These are phyloP conservation scores for Tautogolabrus adspersus DNA, from an alignment of 2,113 vertebrate genomes.

Conservation along the genomic window DNA sequence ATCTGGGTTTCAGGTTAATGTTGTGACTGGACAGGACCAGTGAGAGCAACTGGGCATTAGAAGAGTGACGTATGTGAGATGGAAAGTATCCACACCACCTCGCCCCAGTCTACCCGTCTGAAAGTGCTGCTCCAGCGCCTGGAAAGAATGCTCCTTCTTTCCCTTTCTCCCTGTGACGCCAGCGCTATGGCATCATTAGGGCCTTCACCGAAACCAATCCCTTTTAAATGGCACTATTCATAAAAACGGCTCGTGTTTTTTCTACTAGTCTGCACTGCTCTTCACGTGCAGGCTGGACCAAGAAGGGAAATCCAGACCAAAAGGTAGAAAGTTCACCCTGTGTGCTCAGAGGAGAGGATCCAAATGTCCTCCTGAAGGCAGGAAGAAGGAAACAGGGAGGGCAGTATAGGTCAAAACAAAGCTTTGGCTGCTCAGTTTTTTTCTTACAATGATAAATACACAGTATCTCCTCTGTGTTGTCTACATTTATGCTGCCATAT, in stretches of 20 bases:
- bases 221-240: conserved; percentile 78
- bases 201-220: conserved; percentile 53
- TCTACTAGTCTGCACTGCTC: conserved; percentile 34
- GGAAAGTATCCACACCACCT: conserved; percentile 67
- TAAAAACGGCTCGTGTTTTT: conserved; percentile 59
- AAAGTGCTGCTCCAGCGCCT: conserved; percentile 66
- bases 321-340: conserved; percentile 32
- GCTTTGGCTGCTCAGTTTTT: too few relatives aligned
- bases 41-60: conserved; percentile 40
- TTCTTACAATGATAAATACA: too few relatives aligned
- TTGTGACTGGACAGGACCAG: conserved; percentile 53
- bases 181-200: conserved; percentile 68
- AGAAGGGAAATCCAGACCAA: conserved; percentile 52
- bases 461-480: too few relatives aligned
- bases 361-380: conserved; percentile 23
- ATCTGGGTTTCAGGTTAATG: conserved; percentile 36
- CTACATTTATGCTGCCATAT: too few relatives aligned
- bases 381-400: conserved; percentile 14
- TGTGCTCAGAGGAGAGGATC: conserved; percentile 34
- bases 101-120: conserved; percentile 49
- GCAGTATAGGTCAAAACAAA: too few relatives aligned
- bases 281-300: conserved; percentile 51
- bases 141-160: conserved; percentile 71
- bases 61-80: conserved; percentile 52
- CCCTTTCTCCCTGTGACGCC: conserved; percentile 47